Conservation (phyloP, 2,797 vertebrate species). For the Lepilemur septentrionalis region DNA sequence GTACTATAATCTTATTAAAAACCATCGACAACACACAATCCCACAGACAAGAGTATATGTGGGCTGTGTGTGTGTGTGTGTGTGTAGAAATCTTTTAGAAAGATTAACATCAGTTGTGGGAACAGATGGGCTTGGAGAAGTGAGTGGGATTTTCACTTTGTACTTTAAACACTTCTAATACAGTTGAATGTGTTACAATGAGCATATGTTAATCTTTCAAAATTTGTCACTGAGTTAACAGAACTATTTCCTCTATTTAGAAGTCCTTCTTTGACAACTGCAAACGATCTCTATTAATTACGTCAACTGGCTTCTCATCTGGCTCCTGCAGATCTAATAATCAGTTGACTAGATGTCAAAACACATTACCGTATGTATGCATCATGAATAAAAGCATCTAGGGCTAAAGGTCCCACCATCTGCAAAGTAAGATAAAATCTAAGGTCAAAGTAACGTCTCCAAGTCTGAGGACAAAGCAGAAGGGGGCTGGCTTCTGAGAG, state of each 20-base stretch:
- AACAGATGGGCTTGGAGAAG: slow-evolving; percentile 35
- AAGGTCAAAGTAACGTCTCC: background rate
- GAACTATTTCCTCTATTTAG: background rate
- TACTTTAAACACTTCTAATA: background rate
- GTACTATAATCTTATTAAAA: background rate
- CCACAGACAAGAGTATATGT: background rate
- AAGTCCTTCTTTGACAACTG: background rate
- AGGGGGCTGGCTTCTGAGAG: background rate
- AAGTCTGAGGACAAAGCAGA: background rate
- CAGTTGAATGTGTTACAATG: background rate
- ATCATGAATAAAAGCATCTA: background rate
- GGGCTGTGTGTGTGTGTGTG: background rate
- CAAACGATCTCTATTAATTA: background rate
- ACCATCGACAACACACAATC: background rate
- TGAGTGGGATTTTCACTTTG: background rate
- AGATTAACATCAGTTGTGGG: background rate
- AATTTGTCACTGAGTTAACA: background rate
- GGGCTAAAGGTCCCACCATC: background rate
- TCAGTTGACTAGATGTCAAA: background rate
- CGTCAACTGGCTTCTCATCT: slow-evolving; percentile 7
- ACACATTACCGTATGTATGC: background rate
- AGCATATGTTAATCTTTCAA: slow-evolving; percentile 2
- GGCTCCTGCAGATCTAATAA: background rate
- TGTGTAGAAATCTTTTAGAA: background rate
- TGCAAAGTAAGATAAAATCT: background rate